These are phyloP conservation scores for Dipodomys merriami DNA, from an alignment of 2,113 vertebrate genomes.

Conservation along the genomic window DNA sequence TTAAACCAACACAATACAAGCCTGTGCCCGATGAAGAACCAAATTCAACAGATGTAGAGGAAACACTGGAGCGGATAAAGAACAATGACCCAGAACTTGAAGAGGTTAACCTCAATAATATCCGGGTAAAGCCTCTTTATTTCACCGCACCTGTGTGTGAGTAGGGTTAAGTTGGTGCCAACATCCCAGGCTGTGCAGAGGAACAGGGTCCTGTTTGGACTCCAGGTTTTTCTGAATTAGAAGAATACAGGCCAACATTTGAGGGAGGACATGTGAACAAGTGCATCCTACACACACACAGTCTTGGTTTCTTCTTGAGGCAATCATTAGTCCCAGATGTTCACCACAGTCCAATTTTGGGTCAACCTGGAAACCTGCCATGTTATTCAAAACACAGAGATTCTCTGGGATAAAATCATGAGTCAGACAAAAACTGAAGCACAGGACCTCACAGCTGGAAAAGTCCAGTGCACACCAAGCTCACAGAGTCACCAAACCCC, in stretches of 20 bases:
- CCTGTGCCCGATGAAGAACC: constrained; percentile 96
- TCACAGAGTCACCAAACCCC: fast-evolving
- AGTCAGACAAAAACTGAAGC: background rate
- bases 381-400: constrained; percentile 34
- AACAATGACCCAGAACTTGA: constrained; percentile 94
- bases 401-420: background rate
- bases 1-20: constrained; percentile 97
- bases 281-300: fast-evolving
- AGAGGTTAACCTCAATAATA: constrained; percentile 99
- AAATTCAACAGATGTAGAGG: constrained; percentile 95
- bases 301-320: background rate
- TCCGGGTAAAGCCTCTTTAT: constrained; percentile 87
- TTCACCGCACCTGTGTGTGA: background rate
- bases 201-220: background rate
- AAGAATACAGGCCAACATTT: background rate
- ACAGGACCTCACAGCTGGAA: background rate
- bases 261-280: background rate
- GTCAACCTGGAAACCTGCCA: background rate
- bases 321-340: background rate
- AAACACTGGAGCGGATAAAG: constrained; percentile 92
- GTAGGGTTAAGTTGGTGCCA: background rate
- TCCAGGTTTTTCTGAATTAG: background rate
- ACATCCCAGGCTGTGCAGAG: background rate
- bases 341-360: background rate
- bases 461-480: background rate